phyloP scores from a whole-genome alignment of 2,113 vertebrate genomes.

The Butorides virescens region DNA sequence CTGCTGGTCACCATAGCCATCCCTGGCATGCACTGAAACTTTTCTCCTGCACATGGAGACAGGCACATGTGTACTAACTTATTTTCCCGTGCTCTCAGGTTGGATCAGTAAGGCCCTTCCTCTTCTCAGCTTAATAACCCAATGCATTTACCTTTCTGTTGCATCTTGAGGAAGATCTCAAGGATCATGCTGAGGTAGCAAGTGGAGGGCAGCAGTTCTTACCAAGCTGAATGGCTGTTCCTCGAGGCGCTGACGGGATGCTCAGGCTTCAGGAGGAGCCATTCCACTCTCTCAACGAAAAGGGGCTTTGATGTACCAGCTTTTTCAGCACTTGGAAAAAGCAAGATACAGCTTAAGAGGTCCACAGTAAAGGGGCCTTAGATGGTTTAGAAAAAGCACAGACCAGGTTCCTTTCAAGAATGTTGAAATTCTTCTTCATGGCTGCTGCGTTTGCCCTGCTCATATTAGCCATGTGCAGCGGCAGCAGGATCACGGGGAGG shows the following conservation, averaged over 20 bases:
- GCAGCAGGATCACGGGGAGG: neutral
- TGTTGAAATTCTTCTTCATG: neutral
- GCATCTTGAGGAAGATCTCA: neutral
- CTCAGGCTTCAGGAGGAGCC: neutral
- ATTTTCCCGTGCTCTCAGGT: neutral
- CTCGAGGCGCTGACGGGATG: neutral
- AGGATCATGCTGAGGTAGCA: neutral
- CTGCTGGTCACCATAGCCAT: neutral
- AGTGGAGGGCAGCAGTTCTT: neutral
- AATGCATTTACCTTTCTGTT: neutral
- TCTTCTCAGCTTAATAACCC: neutral
- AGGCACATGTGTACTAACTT: neutral
- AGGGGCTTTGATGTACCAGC: fast-evolving
- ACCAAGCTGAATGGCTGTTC: neutral
- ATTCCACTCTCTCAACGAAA: neutral
- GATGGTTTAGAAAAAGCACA: neutral
- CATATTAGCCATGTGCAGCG: neutral
- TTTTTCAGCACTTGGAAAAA: neutral
- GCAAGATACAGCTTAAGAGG: neutral
- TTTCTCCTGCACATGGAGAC: neutral
- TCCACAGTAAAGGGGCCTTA: neutral
- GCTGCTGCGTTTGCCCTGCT: neutral
- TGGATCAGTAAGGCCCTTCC: neutral
- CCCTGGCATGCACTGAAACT: neutral
- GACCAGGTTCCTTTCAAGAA: neutral